Evolutionary conservation across 2,797 vertebrate species (phyloP), one percentile per base, ranked within the genome.

Genomic region (Falco rusticolus): DNA sequence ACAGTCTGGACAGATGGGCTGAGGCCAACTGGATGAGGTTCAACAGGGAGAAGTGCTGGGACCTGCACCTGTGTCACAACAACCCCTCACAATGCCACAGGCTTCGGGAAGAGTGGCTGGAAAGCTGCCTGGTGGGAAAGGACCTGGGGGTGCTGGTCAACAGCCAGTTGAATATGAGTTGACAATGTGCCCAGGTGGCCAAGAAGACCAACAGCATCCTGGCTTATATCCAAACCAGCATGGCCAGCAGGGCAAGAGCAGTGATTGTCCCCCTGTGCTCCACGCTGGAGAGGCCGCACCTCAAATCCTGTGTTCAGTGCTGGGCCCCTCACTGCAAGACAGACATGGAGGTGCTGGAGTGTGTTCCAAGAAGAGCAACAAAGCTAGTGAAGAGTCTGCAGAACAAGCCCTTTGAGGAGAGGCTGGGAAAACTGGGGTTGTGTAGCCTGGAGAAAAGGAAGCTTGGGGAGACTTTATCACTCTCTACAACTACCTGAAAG

Each of bases 151-250:
- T 50, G 59, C 14, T 41, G 39, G 3, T 14, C 5, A 11, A 21
- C 11, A 66, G 47, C 15, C 13, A 5, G 15, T 53, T 77, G 64
- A 4, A n/a, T 20, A 15, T 4, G 16, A 65, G 1, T 26, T 20
- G 48, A 22, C 0, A 18, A 0, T 29, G 47, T 18, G 16, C 34
- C 69, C 64, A 48, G n/a, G 51, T 19, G 20, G n/a, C 16, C 39
- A 64, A 70, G 57, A 41, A 60, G 14, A 47, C 19, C 71, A 60
- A 2, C 3, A 24, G 10, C 7, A 72, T 20, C 31, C 34, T 78
- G 53, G 12, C 1, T 4, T 25, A 22, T 11, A n/a, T 2, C 39
- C 71, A 26, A 3, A 53, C 59, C 8, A 71, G 14, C 0, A 0
- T 15, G 21, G 29, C 6, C 69, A 85, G 69, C 31, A 48, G 26